phyloP scores from a whole-genome alignment of 2,113 vertebrate species.

The Syngnathoides biaculeatus region DNA sequence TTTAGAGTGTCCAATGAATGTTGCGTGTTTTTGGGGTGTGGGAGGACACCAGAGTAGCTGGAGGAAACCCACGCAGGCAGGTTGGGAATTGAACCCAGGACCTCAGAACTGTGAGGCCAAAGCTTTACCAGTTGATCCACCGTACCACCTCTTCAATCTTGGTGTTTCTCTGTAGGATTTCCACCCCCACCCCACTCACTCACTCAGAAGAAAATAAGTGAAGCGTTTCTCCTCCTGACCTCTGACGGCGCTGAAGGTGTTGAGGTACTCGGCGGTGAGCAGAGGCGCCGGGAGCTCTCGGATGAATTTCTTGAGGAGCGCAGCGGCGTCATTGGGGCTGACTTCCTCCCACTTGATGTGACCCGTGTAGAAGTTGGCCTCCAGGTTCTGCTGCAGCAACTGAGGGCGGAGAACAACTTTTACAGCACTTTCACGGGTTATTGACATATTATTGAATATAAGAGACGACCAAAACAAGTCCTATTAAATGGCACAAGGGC shows the following conservation, averaged over 20 bases:
- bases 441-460: too few relatives aligned
- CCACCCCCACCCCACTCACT: too few relatives aligned
- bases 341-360: slow-evolving; percentile 84
- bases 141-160: too few relatives aligned
- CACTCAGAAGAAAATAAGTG: background rate
- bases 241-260: slow-evolving; percentile 83
- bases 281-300: slow-evolving; percentile 82
- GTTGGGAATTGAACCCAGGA: too few relatives aligned
- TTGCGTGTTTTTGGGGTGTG: too few relatives aligned
- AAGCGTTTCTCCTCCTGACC: slow-evolving; percentile 67
- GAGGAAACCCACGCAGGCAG: too few relatives aligned
- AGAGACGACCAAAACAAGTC: too few relatives aligned
- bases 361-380: slow-evolving; percentile 78
- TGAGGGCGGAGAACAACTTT: slow-evolving; percentile 30
- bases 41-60: too few relatives aligned
- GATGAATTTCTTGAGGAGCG: slow-evolving; percentile 89
- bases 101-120: too few relatives aligned
- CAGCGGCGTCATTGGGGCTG: slow-evolving; percentile 82
- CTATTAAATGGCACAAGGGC: too few relatives aligned
- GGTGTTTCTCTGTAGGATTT: background rate
- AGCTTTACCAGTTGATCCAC: too few relatives aligned
- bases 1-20: too few relatives aligned
- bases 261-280: slow-evolving; percentile 85
- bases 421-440: background rate
- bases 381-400: slow-evolving; percentile 82